Evolutionary conservation across 2,113 vertebrate genomes (phyloP).

Genomic region (Mesitornis unicolor): DNA sequence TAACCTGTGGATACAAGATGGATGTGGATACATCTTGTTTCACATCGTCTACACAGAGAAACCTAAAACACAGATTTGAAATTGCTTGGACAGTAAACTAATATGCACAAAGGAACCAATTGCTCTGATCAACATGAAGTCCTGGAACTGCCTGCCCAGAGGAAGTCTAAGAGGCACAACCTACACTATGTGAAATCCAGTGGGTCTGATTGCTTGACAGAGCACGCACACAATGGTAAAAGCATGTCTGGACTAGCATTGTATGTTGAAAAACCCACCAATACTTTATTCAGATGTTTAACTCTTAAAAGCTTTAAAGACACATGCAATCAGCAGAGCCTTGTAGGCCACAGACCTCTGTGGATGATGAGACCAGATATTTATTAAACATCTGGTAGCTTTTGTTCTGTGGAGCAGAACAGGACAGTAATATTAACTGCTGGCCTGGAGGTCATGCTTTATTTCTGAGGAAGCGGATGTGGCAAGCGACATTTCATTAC

Average conservation of each 20-base stretch:
- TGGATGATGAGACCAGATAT: background rate
- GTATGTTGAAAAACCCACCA: background rate
- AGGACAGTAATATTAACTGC: background rate
- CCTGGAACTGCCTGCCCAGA: background rate
- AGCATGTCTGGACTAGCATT: background rate
- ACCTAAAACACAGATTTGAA: background rate
- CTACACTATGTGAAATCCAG: background rate
- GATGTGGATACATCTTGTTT: background rate
- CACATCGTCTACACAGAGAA: background rate
- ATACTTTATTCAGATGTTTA: background rate
- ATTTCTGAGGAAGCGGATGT: background rate
- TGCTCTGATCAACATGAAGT: background rate
- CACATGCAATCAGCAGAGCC: background rate
- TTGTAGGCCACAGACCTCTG: background rate
- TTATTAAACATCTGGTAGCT: constrained; percentile 7
- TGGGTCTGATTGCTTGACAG: background rate
- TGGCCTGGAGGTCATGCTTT: background rate
- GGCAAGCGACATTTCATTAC: background rate
- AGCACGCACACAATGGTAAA: background rate
- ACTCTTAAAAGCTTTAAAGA: constrained; percentile 2
- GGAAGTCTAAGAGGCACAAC: background rate
- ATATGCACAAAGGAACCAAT: background rate
- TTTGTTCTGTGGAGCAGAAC: background rate
- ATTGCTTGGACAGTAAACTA: background rate
- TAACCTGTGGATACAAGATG: background rate